These are phyloP conservation scores for Trogon melanurus DNA, from an alignment of 2,113 vertebrate genomes.

Conservation along the genomic window DNA sequence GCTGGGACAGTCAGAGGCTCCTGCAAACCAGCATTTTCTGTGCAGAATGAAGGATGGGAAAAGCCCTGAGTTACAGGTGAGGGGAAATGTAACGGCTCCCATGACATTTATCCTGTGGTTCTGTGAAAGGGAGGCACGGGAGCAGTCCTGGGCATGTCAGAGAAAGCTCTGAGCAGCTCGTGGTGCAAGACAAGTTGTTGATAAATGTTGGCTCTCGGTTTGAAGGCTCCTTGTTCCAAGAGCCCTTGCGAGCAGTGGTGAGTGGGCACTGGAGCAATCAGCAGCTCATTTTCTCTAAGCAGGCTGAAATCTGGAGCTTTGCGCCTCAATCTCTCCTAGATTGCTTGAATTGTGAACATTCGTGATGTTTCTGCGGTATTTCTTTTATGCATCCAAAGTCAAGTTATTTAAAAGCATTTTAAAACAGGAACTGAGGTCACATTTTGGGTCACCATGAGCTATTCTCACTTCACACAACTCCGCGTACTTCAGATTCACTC, in stretches of 20 bases:
- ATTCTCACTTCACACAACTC: neutral
- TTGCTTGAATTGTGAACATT: neutral
- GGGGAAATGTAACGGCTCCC: neutral
- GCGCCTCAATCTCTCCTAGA: neutral
- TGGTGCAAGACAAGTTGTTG: neutral
- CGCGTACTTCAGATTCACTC: neutral
- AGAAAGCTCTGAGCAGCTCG: neutral
- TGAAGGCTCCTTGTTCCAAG: neutral
- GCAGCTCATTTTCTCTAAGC: neutral
- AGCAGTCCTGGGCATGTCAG: neutral
- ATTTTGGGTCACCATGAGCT: neutral
- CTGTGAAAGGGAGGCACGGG: neutral
- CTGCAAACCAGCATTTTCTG: neutral
- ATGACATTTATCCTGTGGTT: neutral
- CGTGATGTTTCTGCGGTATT: neutral
- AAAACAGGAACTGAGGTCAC: neutral
- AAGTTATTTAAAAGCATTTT: neutral
- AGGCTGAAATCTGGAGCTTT: neutral
- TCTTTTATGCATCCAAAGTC: neutral
- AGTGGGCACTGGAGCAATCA: neutral
- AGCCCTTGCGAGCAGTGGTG: neutral
- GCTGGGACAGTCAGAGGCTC: neutral
- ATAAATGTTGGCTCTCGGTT: neutral
- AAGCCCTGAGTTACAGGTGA: neutral
- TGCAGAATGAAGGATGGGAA: accelerated